These are phyloP conservation scores for Dysidea cf. avara DNA, from an alignment of 37 sponge, comb jelly and placozoan species.

Conservation along the genomic window DNA sequence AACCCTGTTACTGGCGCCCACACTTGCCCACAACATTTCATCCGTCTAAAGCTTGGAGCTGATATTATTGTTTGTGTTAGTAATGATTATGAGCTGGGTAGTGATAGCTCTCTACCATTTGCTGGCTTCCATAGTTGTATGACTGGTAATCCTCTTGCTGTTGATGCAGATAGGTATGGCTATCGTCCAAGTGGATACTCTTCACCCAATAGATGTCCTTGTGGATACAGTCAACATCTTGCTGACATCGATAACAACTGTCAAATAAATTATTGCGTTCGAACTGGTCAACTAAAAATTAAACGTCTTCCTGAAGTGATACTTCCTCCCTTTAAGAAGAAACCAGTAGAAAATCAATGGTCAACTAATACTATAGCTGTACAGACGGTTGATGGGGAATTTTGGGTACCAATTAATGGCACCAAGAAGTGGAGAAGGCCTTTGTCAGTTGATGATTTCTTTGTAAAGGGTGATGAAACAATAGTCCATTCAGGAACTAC, in stretches of 20 bases:
- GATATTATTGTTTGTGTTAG: constrained; percentile 37
- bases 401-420: too few species aligned
- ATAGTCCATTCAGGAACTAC: too few species aligned
- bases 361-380: too few species aligned
- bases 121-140: constrained; percentile 59
- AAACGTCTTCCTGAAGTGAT: constrained; percentile 1
- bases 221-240: constrained; percentile 41
- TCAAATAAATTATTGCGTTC: constrained; percentile 36
- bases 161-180: background rate
- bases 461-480: too few species aligned
- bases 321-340: constrained; percentile 52
- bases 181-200: background rate
- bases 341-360: constrained; percentile 1
- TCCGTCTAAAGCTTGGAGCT: constrained; percentile 9
- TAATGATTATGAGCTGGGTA: constrained; percentile 35
- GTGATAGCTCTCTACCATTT: constrained; percentile 44
- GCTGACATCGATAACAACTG: constrained; percentile 29
- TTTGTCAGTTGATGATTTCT: too few species aligned
- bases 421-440: too few species aligned
- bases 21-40: constrained; percentile 34
- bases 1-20: constrained; percentile 37
- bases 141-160: constrained; percentile 36
- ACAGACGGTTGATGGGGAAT: too few species aligned
- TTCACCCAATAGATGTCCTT: constrained; percentile 31
- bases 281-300: constrained; percentile 7